Percentiles rank a stretch among this genome's conserved stretches.
Evolutionary conservation across 2,797 vertebrate genomes (phyloP).

Genomic region (Ctenosaura bakeri): DNA sequence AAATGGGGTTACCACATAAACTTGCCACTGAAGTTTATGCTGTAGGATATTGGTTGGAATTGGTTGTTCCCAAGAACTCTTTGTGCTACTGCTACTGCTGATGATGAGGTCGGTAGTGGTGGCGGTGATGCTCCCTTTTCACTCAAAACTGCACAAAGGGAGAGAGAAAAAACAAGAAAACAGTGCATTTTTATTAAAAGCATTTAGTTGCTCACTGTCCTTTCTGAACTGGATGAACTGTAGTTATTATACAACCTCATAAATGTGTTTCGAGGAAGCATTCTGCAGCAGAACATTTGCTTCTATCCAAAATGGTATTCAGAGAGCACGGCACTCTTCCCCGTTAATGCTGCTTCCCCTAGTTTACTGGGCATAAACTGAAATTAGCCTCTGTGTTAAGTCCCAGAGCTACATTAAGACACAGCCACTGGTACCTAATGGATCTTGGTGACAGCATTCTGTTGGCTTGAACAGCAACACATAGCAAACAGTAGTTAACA

Average conservation of each 20-base stretch:
- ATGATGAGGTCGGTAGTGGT: not conserved
- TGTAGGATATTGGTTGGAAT: not conserved
- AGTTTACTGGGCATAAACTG: conserved; percentile 62
- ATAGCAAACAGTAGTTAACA: conserved; percentile 76
- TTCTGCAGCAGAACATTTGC: not conserved
- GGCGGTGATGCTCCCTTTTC: conserved; percentile 45
- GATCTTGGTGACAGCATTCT: conserved; percentile 60
- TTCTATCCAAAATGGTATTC: conserved; percentile 49
- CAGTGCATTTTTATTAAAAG: not conserved
- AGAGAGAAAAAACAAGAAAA: not conserved
- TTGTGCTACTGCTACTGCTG: not conserved
- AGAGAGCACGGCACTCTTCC: conserved; percentile 48
- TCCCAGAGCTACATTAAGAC: conserved; percentile 63
- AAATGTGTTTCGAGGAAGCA: conserved; percentile 28
- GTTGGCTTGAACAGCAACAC: conserved; percentile 64
- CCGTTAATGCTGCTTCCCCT: not conserved
- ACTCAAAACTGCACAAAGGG: conserved; percentile 32
- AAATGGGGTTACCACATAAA: not conserved
- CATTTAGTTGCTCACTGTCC: conserved; percentile 35
- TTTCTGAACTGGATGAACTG: conserved; percentile 20
- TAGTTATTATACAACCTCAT: conserved; percentile 34
- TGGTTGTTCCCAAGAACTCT: not conserved
- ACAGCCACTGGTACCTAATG: conserved; percentile 67
- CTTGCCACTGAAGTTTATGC: not conserved
- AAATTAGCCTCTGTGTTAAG: conserved; percentile 49